A percentile compares a stretch with the other conserved stretches of the same genome.
Conservation (phyloP, 2,797 vertebrate species). For the Malacoctenus gilli region DNA sequence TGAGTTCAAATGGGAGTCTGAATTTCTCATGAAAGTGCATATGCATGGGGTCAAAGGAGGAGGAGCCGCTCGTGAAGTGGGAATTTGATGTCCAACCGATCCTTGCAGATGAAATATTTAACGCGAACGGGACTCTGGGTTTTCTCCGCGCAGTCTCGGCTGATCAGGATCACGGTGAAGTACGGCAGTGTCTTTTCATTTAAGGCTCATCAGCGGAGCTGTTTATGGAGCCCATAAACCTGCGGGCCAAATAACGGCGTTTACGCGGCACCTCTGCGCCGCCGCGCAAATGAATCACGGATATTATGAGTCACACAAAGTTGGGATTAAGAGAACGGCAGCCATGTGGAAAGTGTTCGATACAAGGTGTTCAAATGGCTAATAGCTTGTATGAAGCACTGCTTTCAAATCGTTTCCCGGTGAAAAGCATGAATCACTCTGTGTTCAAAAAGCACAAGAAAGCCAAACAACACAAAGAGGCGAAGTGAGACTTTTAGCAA, state of each 20-base stretch:
- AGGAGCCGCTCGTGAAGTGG: no score
- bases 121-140: no score
- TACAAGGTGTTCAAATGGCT: not conserved
- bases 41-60: no score
- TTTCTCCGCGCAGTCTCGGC: not conserved
- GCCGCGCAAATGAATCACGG: not conserved
- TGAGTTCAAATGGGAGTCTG: not conserved
- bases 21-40: not conserved
- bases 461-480: not conserved
- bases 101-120: no score
- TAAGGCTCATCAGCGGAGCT: slow-evolving; percentile 2
- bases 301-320: not conserved
- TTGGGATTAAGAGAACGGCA: not conserved
- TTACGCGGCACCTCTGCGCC: not conserved
- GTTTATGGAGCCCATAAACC: slow-evolving; percentile 1
- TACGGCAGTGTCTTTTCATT: not conserved
- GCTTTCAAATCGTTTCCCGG: slow-evolving; percentile 9
- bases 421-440: not conserved
- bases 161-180: slow-evolving; percentile 2
- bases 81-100: no score
- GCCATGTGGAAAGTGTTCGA: slow-evolving; percentile 8
- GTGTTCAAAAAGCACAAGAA: not conserved
- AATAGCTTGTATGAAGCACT: not conserved
- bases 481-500: no score
- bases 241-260: not conserved